phyloP scores from a whole-genome alignment of 2,113 vertebrate genomes.

The Leucopsar rothschildi region DNA sequence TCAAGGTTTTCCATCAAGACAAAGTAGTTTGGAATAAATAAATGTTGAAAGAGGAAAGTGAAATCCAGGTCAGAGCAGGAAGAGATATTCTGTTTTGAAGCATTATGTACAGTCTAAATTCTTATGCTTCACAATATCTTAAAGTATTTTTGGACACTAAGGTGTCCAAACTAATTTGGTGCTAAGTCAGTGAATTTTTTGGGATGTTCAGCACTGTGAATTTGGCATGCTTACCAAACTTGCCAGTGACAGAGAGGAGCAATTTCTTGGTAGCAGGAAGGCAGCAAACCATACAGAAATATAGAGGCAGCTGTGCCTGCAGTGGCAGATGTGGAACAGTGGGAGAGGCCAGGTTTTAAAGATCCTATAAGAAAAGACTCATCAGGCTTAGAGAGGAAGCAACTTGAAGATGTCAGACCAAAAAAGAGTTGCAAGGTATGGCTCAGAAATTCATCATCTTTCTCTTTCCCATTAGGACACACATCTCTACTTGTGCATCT shows the following conservation, averaged over 20 bases:
- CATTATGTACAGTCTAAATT: neutral
- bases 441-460: neutral
- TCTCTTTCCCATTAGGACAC: neutral
- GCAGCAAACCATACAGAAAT: neutral
- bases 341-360: neutral
- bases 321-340: neutral
- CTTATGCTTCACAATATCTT: neutral
- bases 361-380: neutral
- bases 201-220: neutral
- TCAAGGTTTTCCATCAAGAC: neutral
- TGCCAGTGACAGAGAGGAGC: neutral
- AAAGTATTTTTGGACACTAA: neutral
- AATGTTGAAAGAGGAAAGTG: slow-evolving; percentile 3
- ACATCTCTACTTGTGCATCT: neutral
- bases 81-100: neutral
- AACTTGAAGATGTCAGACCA: neutral
- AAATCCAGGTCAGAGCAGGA: neutral
- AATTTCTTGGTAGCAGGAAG: neutral
- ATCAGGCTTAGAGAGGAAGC: neutral
- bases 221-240: neutral
- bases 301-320: fast-evolving
- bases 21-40: neutral
- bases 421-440: neutral
- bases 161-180: neutral
- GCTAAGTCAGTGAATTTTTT: neutral